A percentile compares a stretch with the other conserved stretches of the same genome.
These are phyloP conservation scores for Falco columbarius DNA, from an alignment of 2,797 vertebrate genomes.

Conservation along the genomic window DNA sequence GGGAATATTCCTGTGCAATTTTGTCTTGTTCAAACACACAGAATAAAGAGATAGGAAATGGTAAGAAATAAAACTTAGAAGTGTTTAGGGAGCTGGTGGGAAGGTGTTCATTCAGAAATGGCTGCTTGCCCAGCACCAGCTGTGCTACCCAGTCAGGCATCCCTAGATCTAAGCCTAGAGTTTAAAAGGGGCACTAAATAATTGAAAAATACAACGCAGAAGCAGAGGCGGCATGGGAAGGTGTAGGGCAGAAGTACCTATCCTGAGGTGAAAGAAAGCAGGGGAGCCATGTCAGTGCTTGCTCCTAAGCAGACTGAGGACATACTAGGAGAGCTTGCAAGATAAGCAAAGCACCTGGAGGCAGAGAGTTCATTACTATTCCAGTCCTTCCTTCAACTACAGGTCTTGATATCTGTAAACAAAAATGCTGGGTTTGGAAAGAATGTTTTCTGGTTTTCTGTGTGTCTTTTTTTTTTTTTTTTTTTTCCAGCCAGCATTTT, in stretches of 20 bases:
- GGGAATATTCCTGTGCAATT: background rate
- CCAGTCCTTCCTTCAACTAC: accelerated
- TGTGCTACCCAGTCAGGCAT: background rate
- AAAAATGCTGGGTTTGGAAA: background rate
- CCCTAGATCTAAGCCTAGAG: background rate
- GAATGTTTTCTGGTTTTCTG: background rate
- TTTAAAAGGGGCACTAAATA: background rate
- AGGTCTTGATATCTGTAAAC: background rate
- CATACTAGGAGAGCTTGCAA: background rate
- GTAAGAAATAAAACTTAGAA: background rate
- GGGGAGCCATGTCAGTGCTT: background rate
- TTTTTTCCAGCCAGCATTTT: background rate
- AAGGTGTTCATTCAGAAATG: background rate
- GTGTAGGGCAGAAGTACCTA: background rate
- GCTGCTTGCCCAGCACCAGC: background rate
- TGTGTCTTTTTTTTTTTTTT: background rate
- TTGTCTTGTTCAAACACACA: background rate
- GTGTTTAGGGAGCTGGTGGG: background rate
- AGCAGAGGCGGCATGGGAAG: background rate
- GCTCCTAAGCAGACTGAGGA: background rate
- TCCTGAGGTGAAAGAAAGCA: background rate
- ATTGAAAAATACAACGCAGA: background rate
- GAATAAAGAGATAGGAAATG: background rate
- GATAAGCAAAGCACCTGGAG: background rate
- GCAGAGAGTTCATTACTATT: background rate